Base-by-base conservation (phyloP, 2,888 invertebrate species). In the Sialis lutaria region DNA sequence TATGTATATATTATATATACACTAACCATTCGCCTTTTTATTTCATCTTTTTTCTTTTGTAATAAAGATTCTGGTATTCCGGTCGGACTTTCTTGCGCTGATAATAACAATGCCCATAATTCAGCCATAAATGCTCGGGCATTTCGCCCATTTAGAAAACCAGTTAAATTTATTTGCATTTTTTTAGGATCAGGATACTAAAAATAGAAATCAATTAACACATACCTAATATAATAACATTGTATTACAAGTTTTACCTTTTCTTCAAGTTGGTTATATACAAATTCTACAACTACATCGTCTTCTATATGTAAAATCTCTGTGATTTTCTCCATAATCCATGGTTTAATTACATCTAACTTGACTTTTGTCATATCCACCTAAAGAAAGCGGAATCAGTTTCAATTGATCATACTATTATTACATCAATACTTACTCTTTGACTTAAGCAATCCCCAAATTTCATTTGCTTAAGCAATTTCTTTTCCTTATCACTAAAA, bases 121-220 rank as follows among this genome's bases (percentile, higher is more conserved):
- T 98, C 97, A 4, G 87, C 87, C 88, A 97, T 93, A 67, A 99
- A 99, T 56, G 89, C 82, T 39, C 97, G 77, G 12, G 98, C 95
- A 68, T 96, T 93, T 66, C 92, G 91, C 8, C 95, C 95, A 63
- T 98, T 97, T 51, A 99, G 72, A 67, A 99, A 99, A 42, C 98
- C 98, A 42, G 98, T 99, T 67, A 99, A 73, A 69, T 98, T 98
- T 61, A 99, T 99, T 77, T 99, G 97, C 84, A 98, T 97, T 69
- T 93, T 90, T 68, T 92, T 89, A 44, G 95, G 93, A 71, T 96
- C 93, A 46, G 95, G 95, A 69, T 80, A 87, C 88, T 90, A 72
- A 63, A 70, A 73, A 69, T 63, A 59, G 48, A 39, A 48, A 44
- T 41, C 31, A 31, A 22, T 31, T 13, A 30, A 30, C 22, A 42